A percentile compares a stretch with the other conserved stretches of the same genome.
These are phyloP conservation scores for Acronicta aceris DNA, from an alignment of 2,888 invertebrate genomes.

Conservation along the genomic window DNA sequence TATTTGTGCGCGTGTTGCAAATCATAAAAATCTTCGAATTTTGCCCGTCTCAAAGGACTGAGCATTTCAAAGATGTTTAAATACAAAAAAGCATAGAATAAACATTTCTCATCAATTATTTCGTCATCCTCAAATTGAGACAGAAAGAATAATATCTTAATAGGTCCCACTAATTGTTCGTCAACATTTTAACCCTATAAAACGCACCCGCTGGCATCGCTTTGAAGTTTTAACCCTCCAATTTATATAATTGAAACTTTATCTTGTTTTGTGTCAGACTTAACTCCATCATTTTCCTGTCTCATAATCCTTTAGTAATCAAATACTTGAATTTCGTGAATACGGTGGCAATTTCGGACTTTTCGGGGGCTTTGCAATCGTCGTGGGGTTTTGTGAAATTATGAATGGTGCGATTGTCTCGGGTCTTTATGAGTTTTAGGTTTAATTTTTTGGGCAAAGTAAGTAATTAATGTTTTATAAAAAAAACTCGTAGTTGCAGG, in stretches of 20 bases:
- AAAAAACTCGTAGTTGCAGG: too few relatives aligned
- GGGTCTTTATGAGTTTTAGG: background rate
- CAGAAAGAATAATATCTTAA: slow-evolving; percentile 56
- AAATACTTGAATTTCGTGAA: slow-evolving; percentile 47
- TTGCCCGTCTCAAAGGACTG: background rate
- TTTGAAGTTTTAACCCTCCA: slow-evolving; percentile 76
- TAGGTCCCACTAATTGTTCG: slow-evolving; percentile 64
- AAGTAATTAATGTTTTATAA: too few relatives aligned
- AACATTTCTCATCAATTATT: slow-evolving; percentile 13
- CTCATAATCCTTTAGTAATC: slow-evolving; percentile 54
- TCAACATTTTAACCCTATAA: slow-evolving; percentile 62
- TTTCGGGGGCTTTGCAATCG: slow-evolving; percentile 13
- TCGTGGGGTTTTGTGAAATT: slow-evolving; percentile 2
- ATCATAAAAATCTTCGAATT: background rate
- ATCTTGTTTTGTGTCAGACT: slow-evolving; percentile 65
- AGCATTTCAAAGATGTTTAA: background rate
- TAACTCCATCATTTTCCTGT: slow-evolving; percentile 59
- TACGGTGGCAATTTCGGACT: slow-evolving; percentile 30
- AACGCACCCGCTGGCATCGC: slow-evolving; percentile 67
- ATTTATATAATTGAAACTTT: slow-evolving; percentile 79
- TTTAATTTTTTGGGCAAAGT: background rate
- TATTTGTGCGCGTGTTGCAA: too few relatives aligned
- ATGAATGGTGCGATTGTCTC: background rate
- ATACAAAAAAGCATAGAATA: background rate
- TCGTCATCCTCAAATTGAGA: slow-evolving; percentile 17